Evolutionary conservation across 2,797 vertebrate species (phyloP).

Genomic region (Oceanodroma leucorhoa): DNA sequence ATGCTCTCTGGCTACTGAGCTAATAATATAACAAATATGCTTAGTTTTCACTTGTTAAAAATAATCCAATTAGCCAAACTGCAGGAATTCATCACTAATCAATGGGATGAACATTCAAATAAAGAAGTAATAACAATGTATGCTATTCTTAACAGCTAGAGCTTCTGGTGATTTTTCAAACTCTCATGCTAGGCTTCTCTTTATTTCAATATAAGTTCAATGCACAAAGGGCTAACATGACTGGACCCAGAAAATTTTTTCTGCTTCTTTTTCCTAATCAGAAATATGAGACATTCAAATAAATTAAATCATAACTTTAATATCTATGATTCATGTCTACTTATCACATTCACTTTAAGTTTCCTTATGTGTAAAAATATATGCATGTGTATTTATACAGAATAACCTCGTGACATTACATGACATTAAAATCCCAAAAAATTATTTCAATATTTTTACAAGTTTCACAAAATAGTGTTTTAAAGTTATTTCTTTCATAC

Average conservation of each 20-base stretch:
- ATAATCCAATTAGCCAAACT: background rate
- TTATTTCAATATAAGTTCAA: background rate
- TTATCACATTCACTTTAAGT: background rate
- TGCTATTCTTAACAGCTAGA: background rate
- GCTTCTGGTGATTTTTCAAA: background rate
- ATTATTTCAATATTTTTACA: background rate
- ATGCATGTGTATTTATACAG: background rate
- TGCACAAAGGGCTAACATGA: background rate
- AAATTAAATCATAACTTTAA: background rate
- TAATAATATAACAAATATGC: background rate
- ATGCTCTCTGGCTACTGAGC: background rate
- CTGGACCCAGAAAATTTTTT: background rate
- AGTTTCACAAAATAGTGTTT: background rate
- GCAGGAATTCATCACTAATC: background rate
- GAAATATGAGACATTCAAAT: background rate
- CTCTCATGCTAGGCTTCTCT: background rate
- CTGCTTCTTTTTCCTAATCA: background rate
- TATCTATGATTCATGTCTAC: background rate
- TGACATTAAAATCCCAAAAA: background rate
- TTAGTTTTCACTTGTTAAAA: background rate
- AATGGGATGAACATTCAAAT: background rate
- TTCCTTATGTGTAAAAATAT: background rate
- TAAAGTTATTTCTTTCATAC: background rate
- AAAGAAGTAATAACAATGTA: background rate
- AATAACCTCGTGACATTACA: background rate